A percentile compares a stretch with the other conserved stretches of the same genome.
These are phyloP conservation scores for Metaphire vulgaris DNA, from an alignment of 1,140 invertebrate genomes.

Conservation along the genomic window DNA sequence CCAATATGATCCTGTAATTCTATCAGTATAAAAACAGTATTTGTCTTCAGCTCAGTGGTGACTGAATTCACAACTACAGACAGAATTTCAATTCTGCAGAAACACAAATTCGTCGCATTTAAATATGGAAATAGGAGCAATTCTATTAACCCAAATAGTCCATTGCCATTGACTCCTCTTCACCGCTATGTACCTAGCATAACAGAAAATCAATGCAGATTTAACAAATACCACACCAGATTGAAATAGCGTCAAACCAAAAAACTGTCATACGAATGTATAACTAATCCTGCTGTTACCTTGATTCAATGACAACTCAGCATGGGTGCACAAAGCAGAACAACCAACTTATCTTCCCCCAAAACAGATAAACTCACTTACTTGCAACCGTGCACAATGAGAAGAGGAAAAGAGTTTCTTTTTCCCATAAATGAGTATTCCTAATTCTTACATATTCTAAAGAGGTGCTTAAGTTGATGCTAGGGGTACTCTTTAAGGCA, in stretches of 20 bases:
- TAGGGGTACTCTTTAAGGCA: neutral
- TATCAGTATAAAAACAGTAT: neutral
- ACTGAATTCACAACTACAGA: neutral
- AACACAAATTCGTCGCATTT: neutral
- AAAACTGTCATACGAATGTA: too few relatives aligned
- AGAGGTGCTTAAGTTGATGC: neutral
- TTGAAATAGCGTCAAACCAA: too few relatives aligned
- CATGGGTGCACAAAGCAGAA: neutral
- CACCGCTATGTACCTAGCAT: neutral
- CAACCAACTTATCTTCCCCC: neutral
- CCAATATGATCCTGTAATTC: neutral
- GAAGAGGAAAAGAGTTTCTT: too few relatives aligned
- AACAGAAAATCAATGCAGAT: neutral
- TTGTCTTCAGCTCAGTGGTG: neutral
- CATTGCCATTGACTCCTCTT: neutral
- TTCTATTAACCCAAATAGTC: neutral
- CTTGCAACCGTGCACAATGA: too few relatives aligned
- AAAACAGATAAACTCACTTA: neutral
- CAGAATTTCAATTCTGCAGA: neutral
- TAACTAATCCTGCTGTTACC: too few relatives aligned
- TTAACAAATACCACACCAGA: neutral
- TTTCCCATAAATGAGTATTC: too few relatives aligned
- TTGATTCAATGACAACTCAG: neutral
- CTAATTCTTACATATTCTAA: too few relatives aligned
- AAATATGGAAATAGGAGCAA: neutral